Evolutionary conservation across 2,113 vertebrate genomes (phyloP).

Genomic region (Thunnus maccoyii): DNA sequence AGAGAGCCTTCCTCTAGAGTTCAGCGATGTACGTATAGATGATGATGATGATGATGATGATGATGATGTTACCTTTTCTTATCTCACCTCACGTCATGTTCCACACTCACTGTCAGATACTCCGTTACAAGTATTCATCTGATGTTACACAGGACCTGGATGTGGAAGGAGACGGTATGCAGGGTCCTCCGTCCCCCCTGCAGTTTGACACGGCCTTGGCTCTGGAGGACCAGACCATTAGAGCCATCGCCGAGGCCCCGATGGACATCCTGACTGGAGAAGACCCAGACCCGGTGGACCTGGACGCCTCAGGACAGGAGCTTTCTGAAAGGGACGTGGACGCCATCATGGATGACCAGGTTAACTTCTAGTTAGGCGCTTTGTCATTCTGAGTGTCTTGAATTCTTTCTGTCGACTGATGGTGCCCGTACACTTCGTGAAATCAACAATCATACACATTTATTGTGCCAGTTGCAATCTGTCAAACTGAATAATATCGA

Average conservation of each 20-base stretch:
- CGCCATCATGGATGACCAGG: slow-evolving; percentile 79
- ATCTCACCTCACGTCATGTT: background rate
- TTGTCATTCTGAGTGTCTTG: background rate
- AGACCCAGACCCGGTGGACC: slow-evolving; percentile 78
- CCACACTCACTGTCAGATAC: background rate
- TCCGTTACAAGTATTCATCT: too few relatives aligned
- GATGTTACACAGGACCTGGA: slow-evolving; percentile 90
- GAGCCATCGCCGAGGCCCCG: slow-evolving; percentile 88
- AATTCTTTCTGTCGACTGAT: background rate
- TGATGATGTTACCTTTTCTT: background rate
- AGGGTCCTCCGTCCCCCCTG: slow-evolving; percentile 94
- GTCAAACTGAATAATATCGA: background rate
- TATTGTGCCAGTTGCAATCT: background rate
- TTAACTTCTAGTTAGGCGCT: slow-evolving; percentile 41
- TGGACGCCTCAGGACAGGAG: slow-evolving; percentile 74
- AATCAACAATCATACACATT: background rate
- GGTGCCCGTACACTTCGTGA: background rate
- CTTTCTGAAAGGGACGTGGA: slow-evolving; percentile 79
- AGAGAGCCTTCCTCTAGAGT: slow-evolving; percentile 95
- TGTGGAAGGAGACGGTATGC: slow-evolving; percentile 94
- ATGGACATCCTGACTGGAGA: slow-evolving; percentile 90
- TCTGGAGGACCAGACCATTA: slow-evolving; percentile 89
- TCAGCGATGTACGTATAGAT: slow-evolving; percentile 92
- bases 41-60: too few relatives aligned
- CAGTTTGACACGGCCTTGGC: slow-evolving; percentile 93